phyloP scores from a whole-genome alignment of 2,888 invertebrate species.

The Sminthurides aquaticus region DNA sequence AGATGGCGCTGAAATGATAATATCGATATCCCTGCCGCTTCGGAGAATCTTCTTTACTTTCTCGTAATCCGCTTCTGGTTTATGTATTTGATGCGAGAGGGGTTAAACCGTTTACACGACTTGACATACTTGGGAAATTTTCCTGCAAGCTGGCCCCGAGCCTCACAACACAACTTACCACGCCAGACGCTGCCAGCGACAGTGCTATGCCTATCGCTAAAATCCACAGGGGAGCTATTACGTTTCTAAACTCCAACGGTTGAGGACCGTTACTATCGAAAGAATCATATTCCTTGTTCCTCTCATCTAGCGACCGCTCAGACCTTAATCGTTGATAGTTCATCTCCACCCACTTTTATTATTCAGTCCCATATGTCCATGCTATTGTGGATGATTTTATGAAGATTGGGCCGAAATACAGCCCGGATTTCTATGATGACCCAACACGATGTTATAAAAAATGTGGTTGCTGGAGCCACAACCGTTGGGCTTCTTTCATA shows the following conservation, averaged over 20 bases:
- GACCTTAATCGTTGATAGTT: conserved; percentile 12
- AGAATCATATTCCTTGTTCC: neutral
- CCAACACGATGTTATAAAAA: conserved; percentile 28
- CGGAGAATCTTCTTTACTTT: no score
- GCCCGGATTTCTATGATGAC: conserved; percentile 27
- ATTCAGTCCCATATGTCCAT: conserved; percentile 20
- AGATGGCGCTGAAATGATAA: no score
- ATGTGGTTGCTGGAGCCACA: conserved; percentile 28
- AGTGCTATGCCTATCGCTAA: no score
- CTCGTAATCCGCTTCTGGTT: no score
- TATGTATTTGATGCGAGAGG: no score
- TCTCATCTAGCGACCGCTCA: neutral
- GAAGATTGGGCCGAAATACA: conserved; percentile 14
- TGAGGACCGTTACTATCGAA: neutral
- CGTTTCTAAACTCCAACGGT: neutral
- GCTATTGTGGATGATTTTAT: conserved; percentile 13
- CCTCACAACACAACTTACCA: no score
- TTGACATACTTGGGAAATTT: no score
- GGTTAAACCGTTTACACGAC: no score
- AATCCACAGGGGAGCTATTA: neutral
- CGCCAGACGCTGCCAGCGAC: neutral
- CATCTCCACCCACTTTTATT: conserved; percentile 13
- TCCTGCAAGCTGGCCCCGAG: no score
- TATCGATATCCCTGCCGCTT: no score
- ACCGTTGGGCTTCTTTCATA: conserved; percentile 28